Percentiles rank a stretch among this genome's conserved stretches.
phyloP scores from a whole-genome alignment of 1,140 invertebrate species.

The Harpegnathos saltator region DNA sequence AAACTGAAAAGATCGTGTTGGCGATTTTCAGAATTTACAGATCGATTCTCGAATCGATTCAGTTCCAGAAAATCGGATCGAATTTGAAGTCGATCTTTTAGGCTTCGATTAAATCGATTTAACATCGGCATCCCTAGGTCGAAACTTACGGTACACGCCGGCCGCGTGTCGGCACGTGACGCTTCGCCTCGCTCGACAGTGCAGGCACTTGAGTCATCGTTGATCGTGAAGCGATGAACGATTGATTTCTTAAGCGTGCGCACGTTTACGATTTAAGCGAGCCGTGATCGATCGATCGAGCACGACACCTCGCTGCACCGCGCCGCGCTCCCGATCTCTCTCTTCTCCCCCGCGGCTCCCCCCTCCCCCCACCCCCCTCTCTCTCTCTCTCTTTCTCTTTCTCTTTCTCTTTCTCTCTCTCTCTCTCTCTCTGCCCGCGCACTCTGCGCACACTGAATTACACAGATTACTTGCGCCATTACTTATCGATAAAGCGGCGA shows the following conservation, averaged over 20 bases:
- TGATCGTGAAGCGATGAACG: background rate
- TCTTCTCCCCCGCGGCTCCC: background rate
- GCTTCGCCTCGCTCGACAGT: slow-evolving; percentile 31
- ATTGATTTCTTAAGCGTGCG: slow-evolving; percentile 41
- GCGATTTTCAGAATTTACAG: no score
- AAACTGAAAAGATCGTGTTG: no score
- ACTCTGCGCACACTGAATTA: no score
- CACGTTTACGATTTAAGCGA: slow-evolving; percentile 5
- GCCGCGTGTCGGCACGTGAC: slow-evolving; percentile 13
- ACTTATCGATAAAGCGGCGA: no score
- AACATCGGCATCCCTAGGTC: no score
- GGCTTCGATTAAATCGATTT: no score
- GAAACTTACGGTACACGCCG: background rate
- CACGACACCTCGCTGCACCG: no score
- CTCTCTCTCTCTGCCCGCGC: background rate
- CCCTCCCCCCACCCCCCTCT: background rate
- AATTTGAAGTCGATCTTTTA: no score
- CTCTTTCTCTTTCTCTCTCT: background rate
- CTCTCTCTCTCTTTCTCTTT: background rate
- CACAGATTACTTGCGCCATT: no score
- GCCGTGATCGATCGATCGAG: slow-evolving; percentile 25
- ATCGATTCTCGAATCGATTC: no score
- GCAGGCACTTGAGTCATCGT: slow-evolving; percentile 30
- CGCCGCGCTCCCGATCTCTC: background rate
- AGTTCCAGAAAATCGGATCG: no score